Percentiles rank a stretch among this genome's conserved stretches.
Conservation (phyloP, 2,888 invertebrate genomes). For the Endotricha flammealis region DNA sequence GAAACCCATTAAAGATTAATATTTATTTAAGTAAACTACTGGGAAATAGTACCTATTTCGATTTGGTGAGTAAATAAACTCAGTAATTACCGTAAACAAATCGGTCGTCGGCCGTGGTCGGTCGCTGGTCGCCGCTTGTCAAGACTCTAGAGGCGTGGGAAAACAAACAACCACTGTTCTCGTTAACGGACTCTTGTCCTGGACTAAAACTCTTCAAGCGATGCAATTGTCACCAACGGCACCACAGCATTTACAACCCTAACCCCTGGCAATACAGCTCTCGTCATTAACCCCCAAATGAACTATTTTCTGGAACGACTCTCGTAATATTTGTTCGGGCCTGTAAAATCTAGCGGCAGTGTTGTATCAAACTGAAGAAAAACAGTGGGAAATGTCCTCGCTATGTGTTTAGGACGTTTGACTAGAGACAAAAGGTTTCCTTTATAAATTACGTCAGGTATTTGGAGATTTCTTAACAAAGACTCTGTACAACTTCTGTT, state of each 20-base stretch:
- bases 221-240: constrained; percentile 35
- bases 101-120: constrained; percentile 31
- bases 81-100: constrained; percentile 30
- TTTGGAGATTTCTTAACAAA: constrained; percentile 2
- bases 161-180: constrained; percentile 59
- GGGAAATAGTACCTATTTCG: background rate
- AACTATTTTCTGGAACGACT: constrained; percentile 16
- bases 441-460: constrained; percentile 4
- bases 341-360: constrained; percentile 34
- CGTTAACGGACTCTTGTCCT: constrained; percentile 55
- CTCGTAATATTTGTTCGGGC: constrained; percentile 33
- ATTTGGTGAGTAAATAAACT: constrained; percentile 8
- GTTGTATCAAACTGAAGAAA: constrained; percentile 31
- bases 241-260: constrained; percentile 28
- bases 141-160: constrained; percentile 58
- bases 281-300: constrained; percentile 17
- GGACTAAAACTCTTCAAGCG: constrained; percentile 32
- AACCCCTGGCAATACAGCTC: constrained; percentile 21
- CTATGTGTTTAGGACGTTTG: constrained; percentile 35
- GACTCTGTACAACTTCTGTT: constrained; percentile 6
- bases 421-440: constrained; percentile 16
- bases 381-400: constrained; percentile 31
- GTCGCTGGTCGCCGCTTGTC: constrained; percentile 38
- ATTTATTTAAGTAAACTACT: constrained; percentile 1
- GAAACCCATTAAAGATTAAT: background rate